Conservation (phyloP, 1,140 invertebrate species). For the Homarus americanus region DNA sequence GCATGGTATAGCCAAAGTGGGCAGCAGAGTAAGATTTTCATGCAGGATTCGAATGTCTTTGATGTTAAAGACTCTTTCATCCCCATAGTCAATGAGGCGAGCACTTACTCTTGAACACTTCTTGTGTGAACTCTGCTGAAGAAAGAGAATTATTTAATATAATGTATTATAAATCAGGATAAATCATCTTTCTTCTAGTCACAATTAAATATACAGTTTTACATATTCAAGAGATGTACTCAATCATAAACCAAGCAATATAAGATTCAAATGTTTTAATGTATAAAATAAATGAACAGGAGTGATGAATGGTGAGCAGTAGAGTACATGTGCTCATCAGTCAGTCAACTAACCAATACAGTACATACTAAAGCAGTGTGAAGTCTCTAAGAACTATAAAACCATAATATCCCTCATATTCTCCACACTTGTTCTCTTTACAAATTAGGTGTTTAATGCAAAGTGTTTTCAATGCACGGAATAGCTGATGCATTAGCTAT, state of each 20-base stretch:
- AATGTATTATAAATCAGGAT: background rate
- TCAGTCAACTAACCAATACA: too few relatives aligned
- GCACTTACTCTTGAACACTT: conserved; percentile 1
- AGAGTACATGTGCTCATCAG: too few relatives aligned
- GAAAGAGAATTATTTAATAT: background rate
- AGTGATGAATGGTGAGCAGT: too few relatives aligned
- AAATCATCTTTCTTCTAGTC: too few relatives aligned
- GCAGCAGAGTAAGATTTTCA: conserved; percentile 18
- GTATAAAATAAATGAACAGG: too few relatives aligned
- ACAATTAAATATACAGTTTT: background rate
- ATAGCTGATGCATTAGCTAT: too few relatives aligned
- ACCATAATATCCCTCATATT: too few relatives aligned
- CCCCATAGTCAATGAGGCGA: conserved; percentile 31
- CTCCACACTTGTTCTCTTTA: too few relatives aligned
- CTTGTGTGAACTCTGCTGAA: background rate
- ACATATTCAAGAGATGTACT: background rate
- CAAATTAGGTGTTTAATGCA: too few relatives aligned
- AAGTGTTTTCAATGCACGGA: too few relatives aligned
- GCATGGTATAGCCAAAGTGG: conserved; percentile 21
- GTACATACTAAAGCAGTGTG: too few relatives aligned
- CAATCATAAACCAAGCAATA: background rate
- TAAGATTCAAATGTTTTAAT: background rate
- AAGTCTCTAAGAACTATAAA: too few relatives aligned
- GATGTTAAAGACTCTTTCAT: background rate
- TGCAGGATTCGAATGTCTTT: conserved; percentile 30